A percentile compares a stretch with the other conserved stretches of the same genome.
phyloP scores from a whole-genome alignment of 2,113 vertebrate genomes.

The human (Homo sapiens) region GRCh38 chr16:4319501-4320000 shows the following conservation, averaged over 20 bases:
- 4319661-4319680: background rate
- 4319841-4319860: background rate
- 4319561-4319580: background rate
- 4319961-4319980: background rate
- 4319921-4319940: background rate
- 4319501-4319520: background rate
- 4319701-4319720: background rate
- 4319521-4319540: background rate
- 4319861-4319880: background rate
- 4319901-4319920: conserved; percentile 44
- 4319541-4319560: background rate
- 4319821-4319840: background rate
- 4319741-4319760: background rate
- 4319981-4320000: conserved; percentile 36
- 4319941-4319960: background rate
- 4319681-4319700: background rate
- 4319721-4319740: background rate
- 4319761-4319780: background rate
- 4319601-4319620: background rate
- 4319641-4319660: background rate
- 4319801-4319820: background rate
- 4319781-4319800: background rate
- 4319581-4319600: background rate
- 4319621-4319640: background rate
- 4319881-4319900: background rate